Evolutionary conservation across 2,113 vertebrate genomes (phyloP), one percentile per base, ranked within the genome.

Genomic region (Picathartes gymnocephalus): DNA sequence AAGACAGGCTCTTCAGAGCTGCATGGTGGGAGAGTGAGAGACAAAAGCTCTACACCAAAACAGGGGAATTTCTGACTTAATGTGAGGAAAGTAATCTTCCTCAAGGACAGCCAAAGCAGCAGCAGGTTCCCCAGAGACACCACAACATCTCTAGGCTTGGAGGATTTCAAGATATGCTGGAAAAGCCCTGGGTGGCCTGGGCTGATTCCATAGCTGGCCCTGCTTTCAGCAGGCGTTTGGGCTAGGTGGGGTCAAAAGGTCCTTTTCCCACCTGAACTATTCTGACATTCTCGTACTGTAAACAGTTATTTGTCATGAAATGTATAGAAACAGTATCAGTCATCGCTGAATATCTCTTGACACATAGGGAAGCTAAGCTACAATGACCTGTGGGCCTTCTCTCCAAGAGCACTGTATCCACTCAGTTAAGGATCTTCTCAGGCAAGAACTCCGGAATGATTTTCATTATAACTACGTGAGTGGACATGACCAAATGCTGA

Each of bases 11-110:
- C 24, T 83, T 73, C 64, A 58, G n/a, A 77, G 13, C 15, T 37
- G 1, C 2, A 0, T 3, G 13, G 28, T n/a, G 42, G n/a, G n/a
- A 82, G 31, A 48, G 61, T 2, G 5, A 82, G 23, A 69, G 9
- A 66, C 51, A 76, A 76, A 68, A 37, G 16, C 21, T 31, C 9
- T 51, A 65, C 8, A 6, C 53, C 0, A 1, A 37, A 80, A 25
- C 4, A 50, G 11, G 1, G 4, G 3, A 35, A 31, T 30, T 73
- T 86, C 61, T 51, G 19, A 60, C 66, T 22, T 15, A 6, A 25
- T 3, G 1, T 30, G 35, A 58, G 30, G 30, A 78, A 78, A 57
- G 15, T 5, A 0, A 31, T 68, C 62, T 77, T 50, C 35, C 12
- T 16, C 30, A 16, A 74, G 37, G 20, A 56, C 22, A 86, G 42